Evolutionary conservation across 2,888 invertebrate species (phyloP), one percentile per base, ranked within the genome.

Genomic region (Dendrolimus houi): DNA sequence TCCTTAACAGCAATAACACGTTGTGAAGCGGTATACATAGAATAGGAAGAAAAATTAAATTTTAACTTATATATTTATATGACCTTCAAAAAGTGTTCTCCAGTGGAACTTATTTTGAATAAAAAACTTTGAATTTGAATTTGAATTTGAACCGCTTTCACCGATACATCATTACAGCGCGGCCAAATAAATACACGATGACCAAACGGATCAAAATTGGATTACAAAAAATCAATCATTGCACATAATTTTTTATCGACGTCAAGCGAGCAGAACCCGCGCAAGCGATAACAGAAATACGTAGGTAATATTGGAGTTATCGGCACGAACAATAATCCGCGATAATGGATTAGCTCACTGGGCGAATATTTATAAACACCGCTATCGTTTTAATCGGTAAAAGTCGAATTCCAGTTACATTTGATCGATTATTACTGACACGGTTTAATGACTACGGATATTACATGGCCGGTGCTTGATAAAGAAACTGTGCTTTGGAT

Each of bases 341-440:
- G 85, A 87, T 89, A 86, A 84, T 80, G 89, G 88, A 89, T 89
- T 89, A 89, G 73, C 85, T 75, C 79, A 75, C 73, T 74, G 70
- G 66, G 66, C 70, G 80, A 73, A 79, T 86, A 85, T 88, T 86
- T 87, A 83, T 85, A 88, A 87, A 88, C 79, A 82, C 78, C 76
- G 79, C 81, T 80, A 85, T 83, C 81, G 78, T 61, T 69, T 70
- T 74, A 70, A 77, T 80, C 81, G 79, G 71, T 70, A 71, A 70
- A 77, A 75, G 65, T 76, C 69, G 70, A 76, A 74, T 71, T 78
- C 72, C 72, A 77, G 66, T 71, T 71, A 69, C 63, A 68, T 71
- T 70, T 70, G 70, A 74, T 77, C 72, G 74, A 75, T 77, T 75
- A 72, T 69, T 67, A 66, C 59, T 64, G 71, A 70, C 67, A 73